phyloP scores from a whole-genome alignment of 2,888 invertebrate genomes.

The Synergus umbraculus region DNA sequence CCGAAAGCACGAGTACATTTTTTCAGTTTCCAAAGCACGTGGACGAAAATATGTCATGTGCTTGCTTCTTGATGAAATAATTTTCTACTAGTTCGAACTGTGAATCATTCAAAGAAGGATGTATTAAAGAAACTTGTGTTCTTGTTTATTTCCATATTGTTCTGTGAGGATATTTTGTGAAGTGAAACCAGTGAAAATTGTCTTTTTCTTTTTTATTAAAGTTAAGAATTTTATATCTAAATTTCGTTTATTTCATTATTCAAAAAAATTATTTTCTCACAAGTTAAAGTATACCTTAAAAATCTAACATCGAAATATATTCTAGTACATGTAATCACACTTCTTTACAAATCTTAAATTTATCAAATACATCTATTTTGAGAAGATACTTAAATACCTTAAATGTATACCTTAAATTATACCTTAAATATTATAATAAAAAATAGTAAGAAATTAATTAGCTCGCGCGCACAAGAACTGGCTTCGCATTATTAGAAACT shows the following conservation, averaged over 20 bases:
- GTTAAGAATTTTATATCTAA: neutral
- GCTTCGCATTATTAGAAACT: slow-evolving; percentile 57
- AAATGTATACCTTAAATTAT: neutral
- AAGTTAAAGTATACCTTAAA: neutral
- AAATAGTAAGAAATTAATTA: slow-evolving; percentile 46
- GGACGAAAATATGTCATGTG: neutral
- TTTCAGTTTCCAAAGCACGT: neutral
- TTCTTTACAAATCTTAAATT: neutral
- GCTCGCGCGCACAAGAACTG: slow-evolving; percentile 63
- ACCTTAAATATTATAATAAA: neutral
- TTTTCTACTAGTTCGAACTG: neutral
- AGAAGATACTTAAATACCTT: neutral
- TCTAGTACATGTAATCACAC: neutral
- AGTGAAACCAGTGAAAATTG: neutral
- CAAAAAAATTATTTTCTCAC: neutral
- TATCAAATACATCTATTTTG: neutral
- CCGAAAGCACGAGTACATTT: neutral
- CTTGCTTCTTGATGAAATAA: neutral
- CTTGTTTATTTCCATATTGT: neutral
- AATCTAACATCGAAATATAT: neutral
- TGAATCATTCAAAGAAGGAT: neutral
- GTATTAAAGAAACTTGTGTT: neutral
- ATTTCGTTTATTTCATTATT: neutral
- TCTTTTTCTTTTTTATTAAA: neutral
- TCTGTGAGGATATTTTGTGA: neutral